Evolutionary conservation across 2,113 vertebrate genomes (phyloP), one percentile per base, ranked within the genome.

Genomic region (Gavia stellata): DNA sequence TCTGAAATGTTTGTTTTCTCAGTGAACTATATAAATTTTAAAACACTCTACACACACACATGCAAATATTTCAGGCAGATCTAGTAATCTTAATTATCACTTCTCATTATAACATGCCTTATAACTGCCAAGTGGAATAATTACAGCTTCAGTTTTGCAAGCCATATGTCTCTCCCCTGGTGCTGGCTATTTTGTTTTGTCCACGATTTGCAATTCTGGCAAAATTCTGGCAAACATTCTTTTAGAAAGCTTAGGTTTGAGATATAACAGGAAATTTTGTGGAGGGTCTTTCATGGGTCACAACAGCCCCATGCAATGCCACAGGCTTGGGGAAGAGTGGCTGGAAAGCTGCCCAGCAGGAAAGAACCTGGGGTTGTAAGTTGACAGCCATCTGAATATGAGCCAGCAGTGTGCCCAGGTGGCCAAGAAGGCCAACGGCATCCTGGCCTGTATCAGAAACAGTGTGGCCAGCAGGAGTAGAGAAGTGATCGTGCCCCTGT

Each of bases 361-460:
- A 34, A 56, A 86, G 29, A 23, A 24, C 9, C 7, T 73, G 12
- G 8, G 28, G 2, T 4, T 31, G 8, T 7, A 45, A 12, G 14
- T 11, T 0, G 1, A 45, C 2, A 2, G 23, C 34, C 0, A 0
- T 3, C 19, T 77, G 15, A 59, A 15, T 1, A 5, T 5, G 20
- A 81, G 20, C 15, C 49, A 7, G 13, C 9, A 70, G 38, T 11
- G 19, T 84, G 62, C 18, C 17, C 66, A 81, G 31, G 13, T 23
- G 40, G 42, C 31, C 29, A 34, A 47, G 33, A 25, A 28, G 8
- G 15, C 16, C 14, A 42, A 2, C 0, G 4, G 16, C 13, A 55
- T 28, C 44, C 55, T 68, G 59, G 6, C 21, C 4, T 65, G 3
- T 6, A 5, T 24, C 28, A 55, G 25, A 2, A 45, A 10, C 0